A percentile compares a stretch with the other conserved stretches of the same genome.
These are phyloP conservation scores for Planococcus citri DNA, from an alignment of 1,140 invertebrate genomes.

Conservation along the genomic window DNA sequence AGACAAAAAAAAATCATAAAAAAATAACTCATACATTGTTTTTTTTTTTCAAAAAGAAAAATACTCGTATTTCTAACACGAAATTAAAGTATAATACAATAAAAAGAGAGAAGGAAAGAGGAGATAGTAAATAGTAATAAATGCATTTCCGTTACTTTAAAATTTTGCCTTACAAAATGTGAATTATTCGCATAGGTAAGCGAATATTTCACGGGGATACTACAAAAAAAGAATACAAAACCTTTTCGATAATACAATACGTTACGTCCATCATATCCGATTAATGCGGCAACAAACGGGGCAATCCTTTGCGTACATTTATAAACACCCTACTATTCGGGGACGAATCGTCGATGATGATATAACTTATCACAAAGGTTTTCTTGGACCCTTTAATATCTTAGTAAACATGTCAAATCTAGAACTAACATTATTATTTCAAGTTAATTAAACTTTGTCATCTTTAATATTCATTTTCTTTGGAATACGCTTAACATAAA, in stretches of 20 bases:
- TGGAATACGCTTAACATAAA: background rate
- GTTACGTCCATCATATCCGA: too few relatives aligned
- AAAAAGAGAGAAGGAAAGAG: background rate
- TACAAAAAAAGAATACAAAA: too few relatives aligned
- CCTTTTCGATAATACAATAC: too few relatives aligned
- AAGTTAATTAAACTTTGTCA: background rate
- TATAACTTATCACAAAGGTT: constrained; percentile 7
- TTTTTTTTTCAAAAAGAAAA: too few relatives aligned
- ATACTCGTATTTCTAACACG: background rate
- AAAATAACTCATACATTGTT: too few relatives aligned
- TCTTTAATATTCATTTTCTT: background rate
- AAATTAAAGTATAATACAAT: constrained; percentile 2
- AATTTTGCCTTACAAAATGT: background rate
- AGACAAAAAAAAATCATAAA: too few relatives aligned
- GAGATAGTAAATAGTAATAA: background rate
- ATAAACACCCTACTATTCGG: background rate
- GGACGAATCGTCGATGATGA: background rate
- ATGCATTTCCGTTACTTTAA: background rate
- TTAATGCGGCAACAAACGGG: too few relatives aligned
- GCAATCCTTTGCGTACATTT: background rate
- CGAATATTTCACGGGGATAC: too few relatives aligned
- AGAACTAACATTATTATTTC: background rate
- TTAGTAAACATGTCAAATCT: constrained; percentile 1
- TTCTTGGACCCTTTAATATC: background rate
- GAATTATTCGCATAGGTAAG: too few relatives aligned